These are phyloP conservation scores for Aegypius monachus DNA, from an alignment of 2,113 vertebrate species.

Conservation along the genomic window DNA sequence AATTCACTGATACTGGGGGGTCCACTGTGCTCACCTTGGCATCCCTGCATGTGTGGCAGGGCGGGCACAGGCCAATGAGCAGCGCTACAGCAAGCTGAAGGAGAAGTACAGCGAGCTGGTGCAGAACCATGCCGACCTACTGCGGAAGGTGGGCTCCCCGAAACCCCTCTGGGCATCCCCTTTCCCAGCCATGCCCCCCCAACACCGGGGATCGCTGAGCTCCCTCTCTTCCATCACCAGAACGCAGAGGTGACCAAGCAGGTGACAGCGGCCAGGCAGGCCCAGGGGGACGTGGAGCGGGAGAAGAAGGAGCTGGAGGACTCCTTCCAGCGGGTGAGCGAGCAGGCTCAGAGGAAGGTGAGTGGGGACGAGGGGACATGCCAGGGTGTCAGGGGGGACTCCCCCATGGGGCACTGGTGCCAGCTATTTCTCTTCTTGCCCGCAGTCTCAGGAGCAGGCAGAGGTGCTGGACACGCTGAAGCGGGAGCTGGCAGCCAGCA, in stretches of 20 bases:
- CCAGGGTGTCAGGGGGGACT: neutral
- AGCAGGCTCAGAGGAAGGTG: slow-evolving; percentile 84
- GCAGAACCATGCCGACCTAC: slow-evolving; percentile 91
- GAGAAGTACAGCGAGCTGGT: slow-evolving; percentile 96
- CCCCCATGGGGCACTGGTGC: rapidly evolving
- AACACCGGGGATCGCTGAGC: rapidly evolving
- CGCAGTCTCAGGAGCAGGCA: slow-evolving; percentile 84
- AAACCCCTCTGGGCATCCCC: too few species aligned
- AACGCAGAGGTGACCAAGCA: slow-evolving; percentile 96
- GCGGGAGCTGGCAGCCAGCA: slow-evolving; percentile 83
- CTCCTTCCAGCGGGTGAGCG: slow-evolving; percentile 83
- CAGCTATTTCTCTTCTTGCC: neutral
- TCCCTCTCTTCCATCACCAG: slow-evolving; percentile 42
- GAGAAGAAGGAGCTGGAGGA: slow-evolving; percentile 90
- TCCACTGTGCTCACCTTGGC: neutral
- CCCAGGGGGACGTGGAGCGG: slow-evolving; percentile 86
- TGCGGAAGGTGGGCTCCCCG: slow-evolving; percentile 85
- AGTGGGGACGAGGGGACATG: neutral
- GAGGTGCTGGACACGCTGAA: slow-evolving; percentile 85
- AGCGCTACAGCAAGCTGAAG: slow-evolving; percentile 95
- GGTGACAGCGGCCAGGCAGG: slow-evolving; percentile 84
- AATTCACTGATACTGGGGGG: neutral
- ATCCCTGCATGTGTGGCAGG: slow-evolving; percentile 36
- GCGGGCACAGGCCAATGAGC: slow-evolving; percentile 93
- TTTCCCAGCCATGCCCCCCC: rapidly evolving